These are phyloP conservation scores for Hemicrepidius hirtus DNA, from an alignment of 2,888 invertebrate species.

Conservation along the genomic window DNA sequence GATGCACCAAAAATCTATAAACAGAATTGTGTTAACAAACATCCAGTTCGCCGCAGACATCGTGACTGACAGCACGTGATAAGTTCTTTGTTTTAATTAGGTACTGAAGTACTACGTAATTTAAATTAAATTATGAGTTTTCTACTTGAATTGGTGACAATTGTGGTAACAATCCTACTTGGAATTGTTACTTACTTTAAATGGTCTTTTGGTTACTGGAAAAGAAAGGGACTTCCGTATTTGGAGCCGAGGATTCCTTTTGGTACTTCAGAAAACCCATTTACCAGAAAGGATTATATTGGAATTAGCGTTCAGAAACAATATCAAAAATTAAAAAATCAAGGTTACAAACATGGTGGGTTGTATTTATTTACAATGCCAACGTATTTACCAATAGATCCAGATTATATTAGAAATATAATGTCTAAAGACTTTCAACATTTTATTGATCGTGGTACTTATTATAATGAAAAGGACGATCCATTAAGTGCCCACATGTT, in stretches of 20 bases:
- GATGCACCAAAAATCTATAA: too few relatives aligned
- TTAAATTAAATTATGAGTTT: constrained; percentile 58
- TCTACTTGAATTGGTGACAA: background rate
- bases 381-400: constrained; percentile 44
- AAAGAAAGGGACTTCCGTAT: constrained; percentile 12
- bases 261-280: constrained; percentile 38
- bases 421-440: constrained; percentile 76
- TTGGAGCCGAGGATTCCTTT: constrained; percentile 40
- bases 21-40: too few relatives aligned
- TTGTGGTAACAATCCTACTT: background rate
- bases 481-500: constrained; percentile 76
- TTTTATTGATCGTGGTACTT: constrained; percentile 77
- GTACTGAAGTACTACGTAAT: constrained; percentile 70
- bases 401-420: constrained; percentile 65
- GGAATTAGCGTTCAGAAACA: background rate
- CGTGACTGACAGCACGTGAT: too few relatives aligned
- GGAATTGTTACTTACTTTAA: constrained; percentile 7
- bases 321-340: constrained; percentile 35
- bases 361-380: constrained; percentile 43
- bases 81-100: constrained; percentile 57
- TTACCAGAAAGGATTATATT: background rate
- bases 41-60: too few relatives aligned
- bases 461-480: constrained; percentile 75
- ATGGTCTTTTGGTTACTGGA: constrained; percentile 33
- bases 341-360: constrained; percentile 32